These are phyloP conservation scores for Macaria liturata DNA, from an alignment of 2,888 invertebrate species.

Conservation along the genomic window DNA sequence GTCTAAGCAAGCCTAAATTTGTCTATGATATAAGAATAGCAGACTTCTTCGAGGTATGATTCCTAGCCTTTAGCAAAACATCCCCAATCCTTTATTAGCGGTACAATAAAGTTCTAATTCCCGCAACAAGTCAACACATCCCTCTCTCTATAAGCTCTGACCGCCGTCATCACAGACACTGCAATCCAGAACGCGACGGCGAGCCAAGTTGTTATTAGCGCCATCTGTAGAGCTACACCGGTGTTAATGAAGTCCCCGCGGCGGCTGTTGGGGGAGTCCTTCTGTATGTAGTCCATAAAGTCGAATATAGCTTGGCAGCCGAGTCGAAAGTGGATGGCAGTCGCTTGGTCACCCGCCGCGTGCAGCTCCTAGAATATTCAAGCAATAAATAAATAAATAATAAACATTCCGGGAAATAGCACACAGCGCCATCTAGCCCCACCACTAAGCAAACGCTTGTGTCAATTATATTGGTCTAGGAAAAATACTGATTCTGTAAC, in stretches of 20 bases:
- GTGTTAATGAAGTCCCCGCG: conserved; percentile 89
- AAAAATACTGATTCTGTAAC: too few species aligned
- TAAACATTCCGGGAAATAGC: too few species aligned
- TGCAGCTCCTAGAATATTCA: conserved; percentile 62
- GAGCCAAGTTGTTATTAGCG: conserved; percentile 85
- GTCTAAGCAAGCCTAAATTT: too few species aligned
- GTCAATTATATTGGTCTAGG: too few species aligned
- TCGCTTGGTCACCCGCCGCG: conserved; percentile 82
- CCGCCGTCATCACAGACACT: conserved; percentile 78
- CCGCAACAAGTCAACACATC: conserved; percentile 76
- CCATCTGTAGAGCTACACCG: conserved; percentile 86
- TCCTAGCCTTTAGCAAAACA: too few species aligned
- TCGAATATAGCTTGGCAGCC: conserved; percentile 90
- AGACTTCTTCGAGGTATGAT: too few species aligned
- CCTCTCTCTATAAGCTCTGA: conserved; percentile 75
- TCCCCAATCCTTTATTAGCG: too few species aligned
- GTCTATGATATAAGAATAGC: too few species aligned
- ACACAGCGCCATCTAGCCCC: too few species aligned
- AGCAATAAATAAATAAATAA: too few species aligned
- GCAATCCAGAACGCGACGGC: conserved; percentile 82
- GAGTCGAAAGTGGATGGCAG: conserved; percentile 85
- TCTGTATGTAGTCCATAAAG: conserved; percentile 92
- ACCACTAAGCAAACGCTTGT: too few species aligned
- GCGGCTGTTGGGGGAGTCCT: conserved; percentile 85
- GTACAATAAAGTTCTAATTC: conserved; percentile 44